Percentiles rank a stretch among this genome's conserved stretches.
Evolutionary conservation across 2,888 invertebrate genomes (phyloP).

Genomic region (Craniophora ligustri): DNA sequence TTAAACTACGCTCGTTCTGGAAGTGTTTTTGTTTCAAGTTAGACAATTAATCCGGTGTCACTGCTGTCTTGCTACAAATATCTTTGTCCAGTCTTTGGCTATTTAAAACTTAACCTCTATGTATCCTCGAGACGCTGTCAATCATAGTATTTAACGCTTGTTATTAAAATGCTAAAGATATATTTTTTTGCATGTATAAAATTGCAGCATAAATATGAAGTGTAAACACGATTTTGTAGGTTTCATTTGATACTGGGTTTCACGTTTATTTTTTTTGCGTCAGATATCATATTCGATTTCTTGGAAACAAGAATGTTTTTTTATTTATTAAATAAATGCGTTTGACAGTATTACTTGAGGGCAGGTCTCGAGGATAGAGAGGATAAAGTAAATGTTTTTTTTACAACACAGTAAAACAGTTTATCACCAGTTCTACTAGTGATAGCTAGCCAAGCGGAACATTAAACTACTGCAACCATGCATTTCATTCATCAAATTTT

Average conservation of each 20-base stretch:
- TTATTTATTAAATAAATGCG: no score
- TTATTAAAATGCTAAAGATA: conserved; percentile 30
- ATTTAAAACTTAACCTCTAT: conserved; percentile 48
- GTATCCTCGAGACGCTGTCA: conserved; percentile 49
- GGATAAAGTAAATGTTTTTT: no score
- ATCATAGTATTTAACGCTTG: conserved; percentile 44
- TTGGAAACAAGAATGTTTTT: no score
- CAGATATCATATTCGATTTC: conserved; percentile 12
- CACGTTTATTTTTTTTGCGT: conserved; percentile 9
- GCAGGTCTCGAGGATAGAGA: no score
- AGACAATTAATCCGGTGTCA: conserved; percentile 48
- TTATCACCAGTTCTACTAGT: no score
- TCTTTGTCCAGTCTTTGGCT: conserved; percentile 28
- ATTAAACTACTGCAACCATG: no score
- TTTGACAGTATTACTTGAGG: no score
- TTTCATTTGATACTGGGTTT: conserved; percentile 23
- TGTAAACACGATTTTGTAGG: conserved; percentile 19
- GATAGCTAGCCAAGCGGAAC: no score
- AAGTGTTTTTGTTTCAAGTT: conserved; percentile 37
- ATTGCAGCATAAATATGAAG: conserved; percentile 34
- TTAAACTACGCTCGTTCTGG: conserved; percentile 14
- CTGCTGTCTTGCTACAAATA: conserved; percentile 16
- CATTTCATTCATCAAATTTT: no score
- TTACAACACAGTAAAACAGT: no score
- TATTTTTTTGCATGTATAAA: conserved; percentile 31